Evolutionary conservation across 2,113 vertebrate genomes (phyloP).

Genomic region (Oryzias javanicus): DNA sequence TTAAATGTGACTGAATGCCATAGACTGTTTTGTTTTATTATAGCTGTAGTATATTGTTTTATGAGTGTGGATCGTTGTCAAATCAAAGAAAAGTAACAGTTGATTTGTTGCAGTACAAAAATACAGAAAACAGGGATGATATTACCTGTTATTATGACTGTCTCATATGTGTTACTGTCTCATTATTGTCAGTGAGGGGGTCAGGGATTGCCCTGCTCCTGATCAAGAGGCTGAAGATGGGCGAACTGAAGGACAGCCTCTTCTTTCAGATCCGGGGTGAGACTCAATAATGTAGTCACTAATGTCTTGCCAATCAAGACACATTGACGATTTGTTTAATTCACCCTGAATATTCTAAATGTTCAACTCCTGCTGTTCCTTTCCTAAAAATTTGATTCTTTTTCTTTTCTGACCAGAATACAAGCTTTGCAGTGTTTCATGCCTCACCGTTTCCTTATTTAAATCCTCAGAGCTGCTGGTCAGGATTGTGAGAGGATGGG

Average conservation of each 20-base stretch:
- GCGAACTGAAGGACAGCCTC: constrained; percentile 5
- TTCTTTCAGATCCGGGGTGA: constrained; percentile 26
- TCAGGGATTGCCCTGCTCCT: neutral
- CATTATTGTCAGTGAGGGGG: neutral
- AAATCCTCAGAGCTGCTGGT: constrained; percentile 31
- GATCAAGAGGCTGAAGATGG: neutral
- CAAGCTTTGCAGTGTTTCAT: constrained; percentile 12
- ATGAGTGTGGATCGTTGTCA: no score
- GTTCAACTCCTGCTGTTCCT: constrained; percentile 14
- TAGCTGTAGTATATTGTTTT: no score
- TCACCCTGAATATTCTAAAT: constrained; percentile 7
- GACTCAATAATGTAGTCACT: constrained; percentile 3
- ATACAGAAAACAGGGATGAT: neutral
- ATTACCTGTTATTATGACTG: constrained; percentile 3
- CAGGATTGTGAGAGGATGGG: constrained; percentile 2
- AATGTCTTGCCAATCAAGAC: constrained; percentile 7
- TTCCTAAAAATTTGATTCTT: no score
- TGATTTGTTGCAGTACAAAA: no score
- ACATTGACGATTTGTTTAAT: constrained; percentile 5
- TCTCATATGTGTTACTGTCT: constrained; percentile 1
- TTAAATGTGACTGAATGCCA: no score
- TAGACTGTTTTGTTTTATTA: no score
- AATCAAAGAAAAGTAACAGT: no score
- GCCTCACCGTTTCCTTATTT: constrained; percentile 32
- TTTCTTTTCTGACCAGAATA: constrained; percentile 5